A percentile compares a stretch with the other conserved stretches of the same genome.
Evolutionary conservation across 2,797 vertebrate species (phyloP).

Genomic region (Notoglanidium macrostoma): DNA sequence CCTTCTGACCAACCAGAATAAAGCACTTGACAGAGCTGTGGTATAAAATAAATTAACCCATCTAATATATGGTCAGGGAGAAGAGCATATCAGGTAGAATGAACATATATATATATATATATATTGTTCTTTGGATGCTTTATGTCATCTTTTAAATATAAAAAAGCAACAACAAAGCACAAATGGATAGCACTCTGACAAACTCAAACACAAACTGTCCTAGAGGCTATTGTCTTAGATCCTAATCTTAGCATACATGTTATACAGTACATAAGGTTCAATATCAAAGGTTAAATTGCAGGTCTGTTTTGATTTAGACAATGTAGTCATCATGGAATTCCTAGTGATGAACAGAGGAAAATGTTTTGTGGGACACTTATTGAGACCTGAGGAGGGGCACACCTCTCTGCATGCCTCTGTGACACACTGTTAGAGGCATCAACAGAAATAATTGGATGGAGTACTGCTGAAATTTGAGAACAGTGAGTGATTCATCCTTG

Average conservation of each 20-base stretch:
- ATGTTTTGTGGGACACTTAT: constrained; percentile 34
- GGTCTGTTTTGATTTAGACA: constrained; percentile 21
- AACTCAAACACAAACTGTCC: background rate
- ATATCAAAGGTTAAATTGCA: background rate
- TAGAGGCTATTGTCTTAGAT: too few relatives aligned
- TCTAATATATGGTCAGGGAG: background rate
- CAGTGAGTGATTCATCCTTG: constrained; percentile 14
- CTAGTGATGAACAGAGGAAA: background rate
- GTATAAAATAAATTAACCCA: background rate
- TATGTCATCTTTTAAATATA: background rate
- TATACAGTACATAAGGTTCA: background rate
- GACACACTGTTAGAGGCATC: constrained; percentile 19
- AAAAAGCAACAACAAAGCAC: background rate
- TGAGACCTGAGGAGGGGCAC: constrained; percentile 16
- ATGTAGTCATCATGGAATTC: background rate
- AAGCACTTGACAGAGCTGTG: background rate
- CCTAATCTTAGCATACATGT: background rate
- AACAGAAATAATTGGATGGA: constrained; percentile 19
- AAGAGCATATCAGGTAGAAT: background rate
- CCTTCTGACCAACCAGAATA: too few relatives aligned
- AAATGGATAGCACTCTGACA: background rate
- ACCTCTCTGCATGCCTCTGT: constrained; percentile 7
- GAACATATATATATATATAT: background rate
- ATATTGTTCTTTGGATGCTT: background rate
- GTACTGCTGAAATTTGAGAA: constrained; percentile 40